Base-by-base conservation (phyloP, 2,888 invertebrate genomes). In the Mythimna ferrago region DNA sequence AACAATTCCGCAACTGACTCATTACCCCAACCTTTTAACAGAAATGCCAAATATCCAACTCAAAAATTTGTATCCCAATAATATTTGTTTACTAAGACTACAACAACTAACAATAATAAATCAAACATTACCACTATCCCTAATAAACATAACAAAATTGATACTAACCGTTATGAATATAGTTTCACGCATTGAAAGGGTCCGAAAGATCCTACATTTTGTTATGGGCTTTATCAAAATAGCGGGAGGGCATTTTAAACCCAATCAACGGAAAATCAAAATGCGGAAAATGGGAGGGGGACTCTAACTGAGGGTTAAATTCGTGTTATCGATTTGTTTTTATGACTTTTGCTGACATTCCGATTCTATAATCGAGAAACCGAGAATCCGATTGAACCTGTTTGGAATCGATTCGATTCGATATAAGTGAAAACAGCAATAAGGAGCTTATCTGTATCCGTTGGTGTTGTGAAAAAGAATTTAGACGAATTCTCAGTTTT, bases 251-350 rank as follows among this genome's bases (percentile, higher is more conserved):
- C 92, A 94, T 94, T 96, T 95, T 95, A 95, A 95, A 95, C 95
- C 93, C 94, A 95, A 96, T 95, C 94, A 95, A 94, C 87, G 92
- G 93, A 94, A 95, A 96, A 95, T 95, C 95, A 95, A 95, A 96
- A 95, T 90, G 94, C 95, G 95, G 95, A 95, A 95, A 95, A 96
- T 94, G 89, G 92, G 89, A 93, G 93, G 95, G 95, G 95, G 91
- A 88, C 91, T 92, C 90, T 88, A 94, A 93, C 93, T 92, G 95
- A 95, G 95, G 96, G 95, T 95, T 94, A 95, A 95, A 94, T 92
- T 94, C 92, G 87, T 90, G 92, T 92, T 93, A 96, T 95, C 94
- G 95, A 95, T 95, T 95, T 93, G 93, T 94, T 94, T 94, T 93
- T 94, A 94, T 94, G 93, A 94, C 92, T 93, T 91, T 84, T 90